Evolutionary conservation across 2,113 vertebrate genomes (phyloP).

Genomic region (Philantomba maxwellii): DNA sequence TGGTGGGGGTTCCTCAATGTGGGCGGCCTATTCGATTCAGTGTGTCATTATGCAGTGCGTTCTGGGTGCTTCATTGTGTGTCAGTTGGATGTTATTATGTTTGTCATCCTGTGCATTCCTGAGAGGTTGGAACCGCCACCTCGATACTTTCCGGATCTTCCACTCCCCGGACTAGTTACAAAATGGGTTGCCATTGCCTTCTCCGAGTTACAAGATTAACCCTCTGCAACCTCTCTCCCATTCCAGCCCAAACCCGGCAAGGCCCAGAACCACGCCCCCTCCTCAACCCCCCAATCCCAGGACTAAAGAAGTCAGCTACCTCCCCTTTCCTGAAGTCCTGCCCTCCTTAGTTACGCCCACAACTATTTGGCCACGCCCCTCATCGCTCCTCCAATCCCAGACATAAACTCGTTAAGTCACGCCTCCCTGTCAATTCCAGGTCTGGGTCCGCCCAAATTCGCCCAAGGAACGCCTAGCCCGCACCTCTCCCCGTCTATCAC

Average conservation of each 20-base stretch:
- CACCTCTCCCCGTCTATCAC: rapidly evolving
- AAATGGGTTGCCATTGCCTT: background rate
- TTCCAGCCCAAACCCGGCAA: rapidly evolving
- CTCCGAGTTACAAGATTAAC: background rate
- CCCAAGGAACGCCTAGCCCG: too few species aligned
- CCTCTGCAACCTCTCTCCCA: background rate
- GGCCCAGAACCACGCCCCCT: background rate
- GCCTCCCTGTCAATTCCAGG: background rate
- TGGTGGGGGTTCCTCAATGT: background rate
- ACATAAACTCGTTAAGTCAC: background rate
- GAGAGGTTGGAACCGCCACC: background rate
- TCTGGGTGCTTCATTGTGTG: background rate
- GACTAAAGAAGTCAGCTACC: background rate
- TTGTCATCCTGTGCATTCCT: background rate
- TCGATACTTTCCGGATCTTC: background rate
- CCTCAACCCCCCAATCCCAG: background rate
- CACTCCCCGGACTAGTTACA: background rate
- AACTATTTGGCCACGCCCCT: background rate
- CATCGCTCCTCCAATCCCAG: background rate
- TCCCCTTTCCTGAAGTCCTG: rapidly evolving
- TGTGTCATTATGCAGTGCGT: background rate
- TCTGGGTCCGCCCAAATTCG: background rate
- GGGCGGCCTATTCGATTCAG: too few species aligned
- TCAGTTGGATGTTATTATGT: background rate
- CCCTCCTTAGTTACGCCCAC: background rate